Base-by-base conservation (phyloP, 1,140 invertebrate genomes). In the Ridgeia piscesae region DNA sequence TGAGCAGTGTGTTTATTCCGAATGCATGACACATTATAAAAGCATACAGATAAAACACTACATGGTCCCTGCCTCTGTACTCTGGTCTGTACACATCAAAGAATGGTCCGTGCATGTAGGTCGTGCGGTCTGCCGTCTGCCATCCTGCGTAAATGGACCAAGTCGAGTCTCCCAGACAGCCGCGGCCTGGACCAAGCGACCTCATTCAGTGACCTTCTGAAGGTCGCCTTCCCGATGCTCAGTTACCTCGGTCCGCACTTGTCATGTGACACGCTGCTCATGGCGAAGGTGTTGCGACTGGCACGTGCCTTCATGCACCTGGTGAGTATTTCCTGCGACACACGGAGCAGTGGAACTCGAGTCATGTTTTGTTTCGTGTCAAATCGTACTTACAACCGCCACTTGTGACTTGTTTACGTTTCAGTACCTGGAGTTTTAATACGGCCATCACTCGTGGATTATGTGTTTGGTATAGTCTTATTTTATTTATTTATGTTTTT, bases 141-240 rank as follows among this genome's bases (percentile, higher is more conserved):
- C 21, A 88, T 95, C 34, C 88, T 94, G 89, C 93, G 93, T 89
- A 89, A 34, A 50, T 35, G 91, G 91, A 88, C 35, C 21, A 35
- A n/a, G 58, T 33, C 91, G 33, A 92, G 42, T 97, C 97, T 6
- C 94, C 97, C 27, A 95, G 96, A 42, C 96, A 89, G 91, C 27
- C 48, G 35, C 8, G 92, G 93, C 14, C 77, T 95, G n/a, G 94
- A 97, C 93, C 96, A 96, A 77, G 97, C 97, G 0, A 94, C 96
- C 31, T 97, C 96, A 17, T 97, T 98, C 93, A 95, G 97, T 35
- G 98, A 98, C 35, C 96, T 99, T 89, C 97, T 97, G 77, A 96
- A 97, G n/a, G 96, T 97, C 91, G 97, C 98, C 0, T 97, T 99
- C 94, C 98, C 98, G n/a, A 98, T 99, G 97, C 95, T 99, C 9